These are phyloP conservation scores for Notodonta ziczac DNA, from an alignment of 2,888 invertebrate species.

Conservation along the genomic window DNA sequence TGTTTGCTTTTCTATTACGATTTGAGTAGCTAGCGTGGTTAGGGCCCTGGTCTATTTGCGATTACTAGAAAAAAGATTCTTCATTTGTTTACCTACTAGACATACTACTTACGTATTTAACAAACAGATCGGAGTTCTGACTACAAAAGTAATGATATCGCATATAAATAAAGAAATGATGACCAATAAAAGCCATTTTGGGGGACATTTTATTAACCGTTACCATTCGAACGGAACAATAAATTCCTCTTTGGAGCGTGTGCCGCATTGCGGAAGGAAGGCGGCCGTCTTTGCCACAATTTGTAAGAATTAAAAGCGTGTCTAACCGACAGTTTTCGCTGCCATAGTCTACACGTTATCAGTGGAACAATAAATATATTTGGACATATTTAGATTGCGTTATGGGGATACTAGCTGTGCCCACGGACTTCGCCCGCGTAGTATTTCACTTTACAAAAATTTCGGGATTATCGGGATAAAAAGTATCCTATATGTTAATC, in stretches of 20 bases:
- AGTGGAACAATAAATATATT: neutral
- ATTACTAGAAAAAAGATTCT: neutral
- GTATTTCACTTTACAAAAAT: too few relatives aligned
- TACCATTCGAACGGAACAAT: constrained; percentile 31
- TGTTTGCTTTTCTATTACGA: too few relatives aligned
- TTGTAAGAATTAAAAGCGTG: constrained; percentile 47
- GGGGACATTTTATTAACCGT: constrained; percentile 34
- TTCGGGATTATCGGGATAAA: too few relatives aligned
- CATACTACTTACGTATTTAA: neutral
- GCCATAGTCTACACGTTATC: constrained; percentile 3
- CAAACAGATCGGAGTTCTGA: neutral
- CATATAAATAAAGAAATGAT: constrained; percentile 20
- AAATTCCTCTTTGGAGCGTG: constrained; percentile 31
- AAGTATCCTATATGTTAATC: too few relatives aligned
- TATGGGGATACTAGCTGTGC: too few relatives aligned
- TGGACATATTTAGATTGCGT: too few relatives aligned
- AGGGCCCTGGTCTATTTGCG: too few relatives aligned
- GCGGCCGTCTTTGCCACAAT: constrained; percentile 43
- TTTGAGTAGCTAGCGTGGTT: too few relatives aligned
- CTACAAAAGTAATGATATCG: constrained; percentile 7
- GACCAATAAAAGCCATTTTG: constrained; percentile 24
- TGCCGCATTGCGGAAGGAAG: constrained; percentile 48
- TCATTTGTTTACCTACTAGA: neutral
- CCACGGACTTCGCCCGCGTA: too few relatives aligned
- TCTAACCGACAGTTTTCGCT: constrained; percentile 14